phyloP scores from a whole-genome alignment of 2,797 vertebrate genomes.

The Siniperca obscura region DNA sequence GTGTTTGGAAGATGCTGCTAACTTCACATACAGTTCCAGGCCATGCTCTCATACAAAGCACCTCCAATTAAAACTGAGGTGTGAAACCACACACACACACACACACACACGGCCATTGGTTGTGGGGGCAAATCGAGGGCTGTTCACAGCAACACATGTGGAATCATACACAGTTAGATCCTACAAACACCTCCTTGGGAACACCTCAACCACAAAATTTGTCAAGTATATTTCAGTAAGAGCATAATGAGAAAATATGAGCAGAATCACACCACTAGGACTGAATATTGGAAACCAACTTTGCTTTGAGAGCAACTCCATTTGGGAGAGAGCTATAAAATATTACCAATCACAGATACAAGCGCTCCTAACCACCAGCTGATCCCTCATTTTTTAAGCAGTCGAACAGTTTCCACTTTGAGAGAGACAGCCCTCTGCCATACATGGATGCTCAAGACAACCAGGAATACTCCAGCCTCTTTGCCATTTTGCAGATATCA shows the following conservation, averaged over 20 bases:
- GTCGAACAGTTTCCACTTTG: not conserved
- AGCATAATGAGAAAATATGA: not conserved
- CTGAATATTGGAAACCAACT: not conserved
- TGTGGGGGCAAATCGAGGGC: not conserved
- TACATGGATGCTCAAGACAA: not conserved
- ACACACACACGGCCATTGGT: not conserved
- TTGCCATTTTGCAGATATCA: not conserved
- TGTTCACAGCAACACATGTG: not conserved
- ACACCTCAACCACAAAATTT: slow-evolving; percentile 10
- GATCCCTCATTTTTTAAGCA: not conserved
- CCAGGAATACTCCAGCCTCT: not conserved
- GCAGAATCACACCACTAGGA: not conserved
- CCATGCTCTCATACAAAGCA: not conserved
- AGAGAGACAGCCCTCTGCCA: not conserved
- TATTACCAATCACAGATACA: slow-evolving; percentile 9
- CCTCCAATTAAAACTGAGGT: not conserved
- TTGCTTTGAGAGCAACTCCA: not conserved
- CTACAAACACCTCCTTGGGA: not conserved
- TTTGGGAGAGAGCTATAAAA: not conserved
- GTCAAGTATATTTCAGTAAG: not conserved
- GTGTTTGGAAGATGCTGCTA: not conserved
- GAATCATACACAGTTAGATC: slow-evolving; percentile 3
- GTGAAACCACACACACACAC: not conserved
- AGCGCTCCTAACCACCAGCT: not conserved
- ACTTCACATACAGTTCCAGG: not conserved